Percentiles rank a stretch among this genome's conserved stretches.
These are phyloP conservation scores for Aegithalos caudatus DNA, from an alignment of 2,113 vertebrate species.

Conservation along the genomic window DNA sequence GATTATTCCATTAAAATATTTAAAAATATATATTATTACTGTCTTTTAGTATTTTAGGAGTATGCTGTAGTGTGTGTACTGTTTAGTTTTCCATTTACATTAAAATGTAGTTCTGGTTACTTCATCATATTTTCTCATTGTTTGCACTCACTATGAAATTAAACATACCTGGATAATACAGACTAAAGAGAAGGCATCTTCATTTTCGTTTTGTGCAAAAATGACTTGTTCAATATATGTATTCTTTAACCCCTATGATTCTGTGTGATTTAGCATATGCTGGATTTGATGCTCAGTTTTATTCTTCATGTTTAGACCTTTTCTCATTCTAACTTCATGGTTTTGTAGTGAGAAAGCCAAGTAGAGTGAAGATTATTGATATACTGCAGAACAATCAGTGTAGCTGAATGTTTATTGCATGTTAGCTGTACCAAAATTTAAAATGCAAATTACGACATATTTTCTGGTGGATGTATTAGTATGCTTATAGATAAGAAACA, in stretches of 20 bases:
- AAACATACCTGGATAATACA: background rate
- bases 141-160: background rate
- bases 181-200: background rate
- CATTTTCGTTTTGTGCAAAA: background rate
- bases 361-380: background rate
- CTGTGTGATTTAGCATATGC: background rate
- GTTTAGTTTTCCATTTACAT: background rate
- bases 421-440: background rate
- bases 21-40: background rate
- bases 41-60: background rate
- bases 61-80: background rate
- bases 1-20: background rate
- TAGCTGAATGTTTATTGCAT: background rate
- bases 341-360: background rate
- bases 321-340: background rate
- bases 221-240: fast-evolving
- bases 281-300: background rate
- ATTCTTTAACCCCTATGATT: background rate
- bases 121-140: background rate
- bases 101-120: background rate
- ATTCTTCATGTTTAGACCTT: background rate
- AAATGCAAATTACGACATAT: background rate
- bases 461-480: background rate
- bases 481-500: background rate
- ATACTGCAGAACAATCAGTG: background rate